These are phyloP conservation scores for Pyrrhia umbra DNA, from an alignment of 2,888 invertebrate species.

Conservation along the genomic window DNA sequence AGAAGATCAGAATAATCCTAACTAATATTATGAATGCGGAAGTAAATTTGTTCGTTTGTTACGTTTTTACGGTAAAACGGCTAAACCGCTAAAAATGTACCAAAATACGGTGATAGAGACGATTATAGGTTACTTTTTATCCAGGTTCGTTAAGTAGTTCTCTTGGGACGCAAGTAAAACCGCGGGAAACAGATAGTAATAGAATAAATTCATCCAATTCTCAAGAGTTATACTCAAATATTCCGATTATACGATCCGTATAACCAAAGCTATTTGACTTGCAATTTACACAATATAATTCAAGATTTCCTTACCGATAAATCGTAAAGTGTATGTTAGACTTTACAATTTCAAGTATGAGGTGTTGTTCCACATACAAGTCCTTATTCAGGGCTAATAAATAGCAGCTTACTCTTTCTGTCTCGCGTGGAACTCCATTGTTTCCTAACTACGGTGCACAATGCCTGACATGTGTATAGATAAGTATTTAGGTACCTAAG, in stretches of 20 bases:
- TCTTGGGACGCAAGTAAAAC: too few species aligned
- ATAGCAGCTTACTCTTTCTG: slow-evolving; percentile 72
- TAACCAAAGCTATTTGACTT: neutral
- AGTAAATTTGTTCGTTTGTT: too few species aligned
- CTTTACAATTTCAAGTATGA: slow-evolving; percentile 69
- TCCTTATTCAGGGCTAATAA: slow-evolving; percentile 76
- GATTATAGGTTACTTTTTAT: too few species aligned
- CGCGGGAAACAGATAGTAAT: too few species aligned
- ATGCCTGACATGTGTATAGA: slow-evolving; percentile 68
- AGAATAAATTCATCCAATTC: neutral
- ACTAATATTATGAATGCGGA: too few species aligned
- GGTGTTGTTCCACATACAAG: slow-evolving; percentile 65
- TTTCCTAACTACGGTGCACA: slow-evolving; percentile 77
- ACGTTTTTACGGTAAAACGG: too few species aligned
- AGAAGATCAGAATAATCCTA: too few species aligned
- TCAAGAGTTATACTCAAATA: neutral
- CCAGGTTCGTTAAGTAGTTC: too few species aligned
- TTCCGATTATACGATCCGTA: neutral
- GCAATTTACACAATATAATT: slow-evolving; percentile 48
- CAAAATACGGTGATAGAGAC: too few species aligned
- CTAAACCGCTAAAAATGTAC: too few species aligned
- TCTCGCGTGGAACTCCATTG: slow-evolving; percentile 75
- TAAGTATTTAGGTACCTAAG: slow-evolving; percentile 57
- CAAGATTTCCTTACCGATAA: slow-evolving; percentile 32
- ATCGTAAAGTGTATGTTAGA: slow-evolving; percentile 38